phyloP scores from a whole-genome alignment of 2,797 vertebrate species.

The Etheostoma nigrum region DNA sequence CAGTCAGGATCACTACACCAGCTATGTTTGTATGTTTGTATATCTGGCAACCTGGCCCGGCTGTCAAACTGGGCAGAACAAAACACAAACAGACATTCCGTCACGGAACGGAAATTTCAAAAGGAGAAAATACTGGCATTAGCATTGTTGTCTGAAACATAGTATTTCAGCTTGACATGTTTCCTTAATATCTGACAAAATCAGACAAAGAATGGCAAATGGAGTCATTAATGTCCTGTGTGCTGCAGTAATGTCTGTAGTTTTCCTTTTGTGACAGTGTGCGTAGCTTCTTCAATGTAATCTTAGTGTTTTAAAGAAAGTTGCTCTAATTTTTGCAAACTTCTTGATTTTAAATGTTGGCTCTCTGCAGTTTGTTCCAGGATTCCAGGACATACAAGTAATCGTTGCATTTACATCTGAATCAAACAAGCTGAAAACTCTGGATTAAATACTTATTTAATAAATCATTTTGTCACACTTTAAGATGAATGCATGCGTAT shows the following conservation, averaged over 20 bases:
- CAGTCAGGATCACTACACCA: too few species aligned
- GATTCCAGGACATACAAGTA: not conserved
- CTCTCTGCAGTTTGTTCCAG: not conserved
- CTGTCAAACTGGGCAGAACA: too few species aligned
- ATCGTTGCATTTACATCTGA: constrained; percentile 6
- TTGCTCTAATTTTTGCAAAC: not conserved
- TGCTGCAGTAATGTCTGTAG: constrained; percentile 6
- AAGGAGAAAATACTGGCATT: too few species aligned
- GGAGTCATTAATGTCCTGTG: constrained; percentile 2
- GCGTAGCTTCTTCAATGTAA: not conserved
- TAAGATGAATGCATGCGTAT: constrained; percentile 12
- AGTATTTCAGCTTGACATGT: too few species aligned
- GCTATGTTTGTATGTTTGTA: too few species aligned
- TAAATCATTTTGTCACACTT: constrained; percentile 11
- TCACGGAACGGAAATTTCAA: too few species aligned
- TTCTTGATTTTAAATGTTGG: not conserved
- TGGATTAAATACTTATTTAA: constrained; percentile 4
- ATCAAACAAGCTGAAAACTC: not conserved
- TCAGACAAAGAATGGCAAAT: not conserved
- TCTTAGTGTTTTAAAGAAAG: not conserved
- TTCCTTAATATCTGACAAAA: not conserved
- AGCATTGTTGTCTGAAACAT: too few species aligned
- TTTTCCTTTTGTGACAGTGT: constrained; percentile 21
- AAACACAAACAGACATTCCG: too few species aligned
- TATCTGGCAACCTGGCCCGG: too few species aligned